Percentiles rank a stretch among this genome's conserved stretches.
These are phyloP conservation scores for Phalera bucephala DNA, from an alignment of 2,888 invertebrate genomes.

Conservation along the genomic window DNA sequence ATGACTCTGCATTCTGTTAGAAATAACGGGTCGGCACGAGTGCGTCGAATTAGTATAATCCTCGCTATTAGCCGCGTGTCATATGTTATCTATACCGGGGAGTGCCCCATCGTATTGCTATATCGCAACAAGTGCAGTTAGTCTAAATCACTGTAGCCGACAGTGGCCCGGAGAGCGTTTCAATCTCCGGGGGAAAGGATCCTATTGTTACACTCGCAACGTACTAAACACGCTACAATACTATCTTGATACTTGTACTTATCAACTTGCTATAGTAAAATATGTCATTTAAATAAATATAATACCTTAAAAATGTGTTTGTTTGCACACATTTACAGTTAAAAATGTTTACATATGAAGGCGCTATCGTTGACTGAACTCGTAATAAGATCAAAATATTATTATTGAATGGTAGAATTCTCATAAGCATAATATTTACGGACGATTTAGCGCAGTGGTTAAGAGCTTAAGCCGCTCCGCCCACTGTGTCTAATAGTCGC, in stretches of 20 bases:
- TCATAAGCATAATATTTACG: no score
- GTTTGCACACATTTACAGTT: no score
- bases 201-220: constrained; percentile 50
- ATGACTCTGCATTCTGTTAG: constrained; percentile 18
- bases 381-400: background rate
- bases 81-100: constrained; percentile 52
- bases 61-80: constrained; percentile 61
- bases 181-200: constrained; percentile 62
- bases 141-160: constrained; percentile 70
- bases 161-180: constrained; percentile 60
- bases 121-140: constrained; percentile 73
- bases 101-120: constrained; percentile 25
- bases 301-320: no score
- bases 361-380: no score
- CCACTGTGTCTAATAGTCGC: no score
- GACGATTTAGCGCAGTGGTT: no score
- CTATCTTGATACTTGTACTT: constrained; percentile 51
- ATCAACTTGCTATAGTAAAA: constrained; percentile 2
- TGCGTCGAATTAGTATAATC: constrained; percentile 55
- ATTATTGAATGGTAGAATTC: background rate
- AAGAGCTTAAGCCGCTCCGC: no score
- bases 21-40: constrained; percentile 40
- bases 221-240: constrained; percentile 26
- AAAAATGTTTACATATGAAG: no score
- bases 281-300: background rate